These are phyloP conservation scores for Capitulum mitella DNA, from an alignment of 2,888 invertebrate species.

Conservation along the genomic window DNA sequence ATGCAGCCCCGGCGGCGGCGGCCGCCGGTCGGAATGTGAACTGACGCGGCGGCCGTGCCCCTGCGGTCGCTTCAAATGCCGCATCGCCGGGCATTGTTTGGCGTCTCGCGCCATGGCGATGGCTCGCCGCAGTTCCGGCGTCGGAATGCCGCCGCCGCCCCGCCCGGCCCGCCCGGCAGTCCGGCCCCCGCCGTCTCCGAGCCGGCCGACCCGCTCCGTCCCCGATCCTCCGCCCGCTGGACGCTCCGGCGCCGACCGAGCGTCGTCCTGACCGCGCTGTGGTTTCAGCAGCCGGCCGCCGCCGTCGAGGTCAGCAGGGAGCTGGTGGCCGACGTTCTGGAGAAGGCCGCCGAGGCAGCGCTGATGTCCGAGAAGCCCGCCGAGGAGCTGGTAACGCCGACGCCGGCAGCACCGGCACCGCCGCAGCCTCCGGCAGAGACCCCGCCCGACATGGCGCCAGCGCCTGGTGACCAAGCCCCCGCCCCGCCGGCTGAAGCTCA, in stretches of 20 bases:
- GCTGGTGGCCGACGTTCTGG: neutral
- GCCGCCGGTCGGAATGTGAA: too few species aligned
- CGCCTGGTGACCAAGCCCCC: neutral
- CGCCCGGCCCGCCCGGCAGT: too few species aligned
- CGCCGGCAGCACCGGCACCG: neutral
- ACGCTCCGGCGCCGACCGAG: neutral
- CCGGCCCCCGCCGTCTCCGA: neutral
- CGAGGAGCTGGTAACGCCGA: too few species aligned
- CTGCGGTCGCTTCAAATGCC: too few species aligned
- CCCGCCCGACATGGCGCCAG: neutral
- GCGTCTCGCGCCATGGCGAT: too few species aligned
- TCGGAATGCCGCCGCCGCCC: too few species aligned
- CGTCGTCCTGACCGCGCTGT: neutral
- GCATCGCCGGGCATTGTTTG: too few species aligned
- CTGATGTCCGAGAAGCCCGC: neutral
- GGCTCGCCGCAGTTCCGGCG: too few species aligned
- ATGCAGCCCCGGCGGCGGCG: too few species aligned
- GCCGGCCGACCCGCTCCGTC: neutral
- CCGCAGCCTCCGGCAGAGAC: neutral
- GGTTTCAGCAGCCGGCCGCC: neutral
- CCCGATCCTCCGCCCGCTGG: neutral
- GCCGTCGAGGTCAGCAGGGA: neutral
- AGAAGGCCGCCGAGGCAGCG: neutral
- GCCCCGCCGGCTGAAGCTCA: neutral
- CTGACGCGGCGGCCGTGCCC: too few species aligned